These are phyloP conservation scores for Orchesella flavescens DNA, from an alignment of 2,888 invertebrate species.

Conservation along the genomic window DNA sequence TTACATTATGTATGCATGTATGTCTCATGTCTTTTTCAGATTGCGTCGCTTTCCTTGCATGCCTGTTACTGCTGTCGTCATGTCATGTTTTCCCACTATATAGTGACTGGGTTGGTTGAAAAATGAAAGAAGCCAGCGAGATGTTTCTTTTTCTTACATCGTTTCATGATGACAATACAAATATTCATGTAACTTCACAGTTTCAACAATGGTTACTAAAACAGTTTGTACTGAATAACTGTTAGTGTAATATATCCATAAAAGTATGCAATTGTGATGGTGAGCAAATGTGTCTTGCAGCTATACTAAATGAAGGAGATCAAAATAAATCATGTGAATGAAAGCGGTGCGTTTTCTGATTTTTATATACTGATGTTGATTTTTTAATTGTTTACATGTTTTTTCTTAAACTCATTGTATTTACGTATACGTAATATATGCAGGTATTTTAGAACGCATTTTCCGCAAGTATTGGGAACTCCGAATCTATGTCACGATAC, in stretches of 20 bases:
- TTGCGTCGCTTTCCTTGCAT: not conserved
- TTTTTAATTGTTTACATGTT: too few species aligned
- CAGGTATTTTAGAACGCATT: too few species aligned
- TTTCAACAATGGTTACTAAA: too few species aligned
- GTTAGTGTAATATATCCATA: too few species aligned
- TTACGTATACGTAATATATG: too few species aligned
- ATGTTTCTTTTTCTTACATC: not conserved
- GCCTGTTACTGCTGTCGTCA: conserved; percentile 23
- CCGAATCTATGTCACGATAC: too few species aligned
- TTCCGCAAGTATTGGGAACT: too few species aligned
- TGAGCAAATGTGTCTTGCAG: not conserved
- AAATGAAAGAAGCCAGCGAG: not conserved
- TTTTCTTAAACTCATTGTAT: too few species aligned
- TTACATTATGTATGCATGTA: not conserved
- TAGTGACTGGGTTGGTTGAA: not conserved
- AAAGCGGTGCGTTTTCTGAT: conserved; percentile 3
- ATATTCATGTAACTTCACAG: not conserved
- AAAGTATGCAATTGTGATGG: too few species aligned
- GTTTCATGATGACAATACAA: conserved; percentile 30
- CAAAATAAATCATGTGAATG: too few species aligned
- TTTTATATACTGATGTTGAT: too few species aligned
- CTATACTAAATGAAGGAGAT: not conserved
- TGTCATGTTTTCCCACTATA: conserved; percentile 34
- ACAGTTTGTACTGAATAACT: too few species aligned
- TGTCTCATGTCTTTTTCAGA: not conserved